Evolutionary conservation across 2,888 invertebrate genomes (phyloP), one percentile per base, ranked within the genome.

Genomic region (Sphaeridia pumilis): DNA sequence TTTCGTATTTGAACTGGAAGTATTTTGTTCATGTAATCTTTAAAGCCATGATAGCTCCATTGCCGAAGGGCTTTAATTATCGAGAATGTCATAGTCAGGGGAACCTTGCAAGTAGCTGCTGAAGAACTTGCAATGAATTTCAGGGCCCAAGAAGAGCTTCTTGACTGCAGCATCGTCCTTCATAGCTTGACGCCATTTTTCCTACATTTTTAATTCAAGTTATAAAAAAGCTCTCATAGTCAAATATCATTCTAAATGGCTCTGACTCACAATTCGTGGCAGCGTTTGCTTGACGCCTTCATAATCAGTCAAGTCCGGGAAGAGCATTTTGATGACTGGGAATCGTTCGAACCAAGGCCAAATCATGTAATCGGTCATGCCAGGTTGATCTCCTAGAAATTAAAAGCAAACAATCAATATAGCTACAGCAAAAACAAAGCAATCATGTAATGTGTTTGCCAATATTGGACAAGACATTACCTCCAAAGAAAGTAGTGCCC

Each of bases 281-380:
- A n/a, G n/a, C n/a, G n/a, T n/a, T n/a, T n/a, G 44, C 31, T 54
- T 56, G 38, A 41, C 45, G 35, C 24, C 43, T 43, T 54, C 56
- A 50, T 43, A 56, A 22, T 56, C 49, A 17, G 34, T 36, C 31
- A 51, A 28, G 34, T 35, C 52, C 3, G 52, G 51, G 41, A 52
- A 54, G 28, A 81, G 67, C 22, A 80, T 68, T 65, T 75, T 74
- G 0, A 85, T 71, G 38, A 84, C 67, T 57, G 76, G 73, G 1
- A 81, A 66, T 63, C 82, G 74, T 69, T 87, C 87, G 66, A 84
- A 78, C 82, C 86, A 87, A 2, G 87, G 87, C 86, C 86, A 87
- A 60, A 87, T 79, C 76, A 87, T 84, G 63, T 81, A 83, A 69
- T 88, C 87, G 47, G 87, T 71, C 76, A 84, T 78, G 43, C 86